Base-by-base conservation (phyloP, 1,140 invertebrate species). In the Lepidostoma basale region DNA sequence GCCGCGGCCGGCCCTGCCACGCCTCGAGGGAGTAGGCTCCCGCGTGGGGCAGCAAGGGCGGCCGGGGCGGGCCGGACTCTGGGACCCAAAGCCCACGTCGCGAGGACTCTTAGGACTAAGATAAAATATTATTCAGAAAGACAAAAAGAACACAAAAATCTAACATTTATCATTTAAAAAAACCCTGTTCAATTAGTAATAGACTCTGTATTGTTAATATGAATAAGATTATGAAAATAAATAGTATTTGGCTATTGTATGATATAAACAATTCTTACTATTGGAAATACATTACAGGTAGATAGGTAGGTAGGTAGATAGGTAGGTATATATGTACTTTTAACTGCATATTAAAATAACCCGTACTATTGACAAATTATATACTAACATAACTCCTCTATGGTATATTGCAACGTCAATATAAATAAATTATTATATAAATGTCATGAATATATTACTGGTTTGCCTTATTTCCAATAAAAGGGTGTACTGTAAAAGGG, bases 241-340 rank as follows among this genome's bases (percentile, higher is more conserved):
- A 67, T 72, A 69, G 68, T 68, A 66, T 72, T 72, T 69, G 67
- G 70, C 70, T 72, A 72, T 72, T 72, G 70, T 72, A 67, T 72
- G 54, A 72, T 69, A 72, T 72, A 72, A 45, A 67, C 47, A 68
- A 62, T 39, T 68, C 47, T 58, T 58, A 62, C 20, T 54, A 40
- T 18, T 54, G 28, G 36, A 47, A 63, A 16, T 44, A 64, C n/a
- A 42, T n/a, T n/a, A n/a, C n/a, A n/a, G n/a, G n/a, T n/a, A n/a
- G n/a, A n/a, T n/a, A n/a, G n/a, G n/a, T n/a, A n/a, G n/a, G n/a
- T n/a, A n/a, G n/a, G n/a, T n/a, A n/a, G n/a, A n/a, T n/a, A n/a
- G n/a, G n/a, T n/a, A n/a, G 42, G 42, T 45, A 45, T 9, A 65
- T 28, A 25, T 56, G 36, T 66, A 40, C 18, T 22, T 52, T 23